Conservation (phyloP, 30 jellyfish, hydroid and myxozoan species). For the Nemopilema nomurai region DNA sequence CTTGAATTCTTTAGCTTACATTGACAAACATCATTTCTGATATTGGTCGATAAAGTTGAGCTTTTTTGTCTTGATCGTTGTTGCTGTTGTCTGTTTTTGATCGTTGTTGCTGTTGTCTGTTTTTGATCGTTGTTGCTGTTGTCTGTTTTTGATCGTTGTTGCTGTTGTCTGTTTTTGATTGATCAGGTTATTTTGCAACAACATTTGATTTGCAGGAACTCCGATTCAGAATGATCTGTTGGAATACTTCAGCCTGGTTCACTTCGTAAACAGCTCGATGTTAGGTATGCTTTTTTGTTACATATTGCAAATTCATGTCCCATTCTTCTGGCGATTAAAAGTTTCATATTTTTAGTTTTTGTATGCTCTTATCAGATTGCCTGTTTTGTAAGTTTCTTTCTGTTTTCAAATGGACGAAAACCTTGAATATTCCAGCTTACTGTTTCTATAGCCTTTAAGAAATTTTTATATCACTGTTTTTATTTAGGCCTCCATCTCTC, state of each 20-base stretch:
- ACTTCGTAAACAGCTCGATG: constrained; percentile 95
- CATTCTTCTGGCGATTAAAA: too few species aligned
- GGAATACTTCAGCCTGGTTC: constrained; percentile 98
- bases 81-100: background rate
- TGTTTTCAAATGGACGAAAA: too few species aligned
- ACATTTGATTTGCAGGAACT: constrained; percentile 72
- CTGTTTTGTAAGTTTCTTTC: too few species aligned
- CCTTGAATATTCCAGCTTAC: too few species aligned
- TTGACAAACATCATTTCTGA: too few species aligned
- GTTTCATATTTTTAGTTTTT: too few species aligned
- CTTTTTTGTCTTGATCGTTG: background rate
- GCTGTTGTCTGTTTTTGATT: background rate
- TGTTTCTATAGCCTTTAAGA: too few species aligned
- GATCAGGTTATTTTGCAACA: background rate
- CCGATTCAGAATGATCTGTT: constrained; percentile 98
- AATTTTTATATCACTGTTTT: too few species aligned
- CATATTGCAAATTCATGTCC: too few species aligned
- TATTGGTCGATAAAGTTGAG: background rate
- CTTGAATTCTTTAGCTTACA: too few species aligned
- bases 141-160: background rate
- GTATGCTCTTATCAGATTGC: too few species aligned
- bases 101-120: background rate
- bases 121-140: background rate
- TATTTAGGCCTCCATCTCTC: too few species aligned
- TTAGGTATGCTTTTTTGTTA: constrained; percentile 87